Evolutionary conservation across 1,140 invertebrate species (phyloP), one percentile per base, ranked within the genome.

Genomic region (Whitmania pigra): DNA sequence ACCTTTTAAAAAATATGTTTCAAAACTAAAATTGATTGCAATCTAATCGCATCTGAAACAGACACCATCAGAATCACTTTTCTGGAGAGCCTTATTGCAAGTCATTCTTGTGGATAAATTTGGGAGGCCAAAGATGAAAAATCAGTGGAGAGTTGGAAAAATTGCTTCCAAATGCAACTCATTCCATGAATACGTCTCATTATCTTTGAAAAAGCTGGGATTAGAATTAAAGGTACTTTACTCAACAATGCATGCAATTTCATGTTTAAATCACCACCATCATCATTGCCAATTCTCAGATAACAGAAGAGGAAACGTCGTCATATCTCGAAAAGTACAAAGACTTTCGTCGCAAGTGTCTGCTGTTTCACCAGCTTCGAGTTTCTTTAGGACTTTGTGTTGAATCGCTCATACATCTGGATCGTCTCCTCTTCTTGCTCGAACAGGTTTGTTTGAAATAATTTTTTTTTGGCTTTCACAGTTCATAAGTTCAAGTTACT

Each of bases 321-420:
- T 60, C 67, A 9, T 78, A 77, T 55, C 68, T 73, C 27, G 27
- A 69, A 7, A 75, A 69, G 53, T 76, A 78, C 67, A 54, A 72
- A 18, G 72, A 74, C 15, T 67, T 74, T 22, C 53, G 76, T 40
- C 72, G 66, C 20, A 77, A 77, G 54, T 72, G 78, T 67, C 71
- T 75, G 18, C 75, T 75, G 20, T 80, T 78, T 55, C 76, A 77
- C 29, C 77, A 79, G 73, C 68, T 80, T 53, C 76, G 76, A 55
- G 74, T 77, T 27, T 70, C 72, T 6, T 69, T 80, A n/a, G 78
- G 76, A 22, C 79, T 78, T 20, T 75, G 76, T 55, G 76, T 80
- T n/a, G 79, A 80, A 69, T 66, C 77, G 36, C 63, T 80, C 15
- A 74, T 80, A 63, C 53, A 79, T 22, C 66, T 80, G 18, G 79